Evolutionary conservation across 35 echinoderm and acorn worm species (phyloP).

Genomic region (Ptychodera flava): DNA sequence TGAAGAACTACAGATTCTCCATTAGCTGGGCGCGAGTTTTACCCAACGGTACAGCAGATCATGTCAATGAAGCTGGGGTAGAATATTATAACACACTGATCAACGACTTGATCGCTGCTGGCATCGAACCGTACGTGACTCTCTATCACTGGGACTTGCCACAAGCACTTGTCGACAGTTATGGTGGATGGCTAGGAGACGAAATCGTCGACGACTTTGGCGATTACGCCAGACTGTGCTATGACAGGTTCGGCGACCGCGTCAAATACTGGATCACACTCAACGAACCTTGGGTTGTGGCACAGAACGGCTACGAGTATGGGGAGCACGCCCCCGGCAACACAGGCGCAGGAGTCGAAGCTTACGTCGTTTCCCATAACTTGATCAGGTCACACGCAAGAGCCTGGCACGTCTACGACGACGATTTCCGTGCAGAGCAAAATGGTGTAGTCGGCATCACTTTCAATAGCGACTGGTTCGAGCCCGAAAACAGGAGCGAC

Average conservation of each 20-base stretch:
- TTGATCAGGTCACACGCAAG: constrained; percentile 31
- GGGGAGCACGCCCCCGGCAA: constrained; percentile 29
- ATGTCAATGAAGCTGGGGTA: constrained; percentile 32
- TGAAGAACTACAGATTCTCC: constrained; percentile 43
- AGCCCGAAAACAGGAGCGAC: constrained; percentile 42
- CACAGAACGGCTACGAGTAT: constrained; percentile 26
- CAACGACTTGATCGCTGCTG: constrained; percentile 17
- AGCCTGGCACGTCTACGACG: constrained; percentile 46
- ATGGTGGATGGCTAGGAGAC: constrained; percentile 41
- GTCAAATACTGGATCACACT: constrained; percentile 52
- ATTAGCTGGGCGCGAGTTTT: constrained; percentile 33
- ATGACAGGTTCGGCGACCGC: constrained; percentile 37
- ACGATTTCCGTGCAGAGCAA: constrained; percentile 19
- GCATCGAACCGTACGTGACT: constrained; percentile 35
- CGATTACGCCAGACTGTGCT: constrained; percentile 31
- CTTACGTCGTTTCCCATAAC: constrained; percentile 44
- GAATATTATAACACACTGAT: constrained; percentile 46
- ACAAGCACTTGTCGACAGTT: constrained; percentile 29
- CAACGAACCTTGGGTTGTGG: constrained; percentile 48
- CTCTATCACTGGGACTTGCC: constrained; percentile 57
- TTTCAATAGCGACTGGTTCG: constrained; percentile 52
- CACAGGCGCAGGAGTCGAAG: not conserved
- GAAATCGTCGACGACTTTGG: constrained; percentile 14
- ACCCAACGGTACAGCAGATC: constrained; percentile 32
- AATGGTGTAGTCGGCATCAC: constrained; percentile 72